Conservation (phyloP, 2,888 invertebrate species). For the Ditylenchus weischeri region DNA sequence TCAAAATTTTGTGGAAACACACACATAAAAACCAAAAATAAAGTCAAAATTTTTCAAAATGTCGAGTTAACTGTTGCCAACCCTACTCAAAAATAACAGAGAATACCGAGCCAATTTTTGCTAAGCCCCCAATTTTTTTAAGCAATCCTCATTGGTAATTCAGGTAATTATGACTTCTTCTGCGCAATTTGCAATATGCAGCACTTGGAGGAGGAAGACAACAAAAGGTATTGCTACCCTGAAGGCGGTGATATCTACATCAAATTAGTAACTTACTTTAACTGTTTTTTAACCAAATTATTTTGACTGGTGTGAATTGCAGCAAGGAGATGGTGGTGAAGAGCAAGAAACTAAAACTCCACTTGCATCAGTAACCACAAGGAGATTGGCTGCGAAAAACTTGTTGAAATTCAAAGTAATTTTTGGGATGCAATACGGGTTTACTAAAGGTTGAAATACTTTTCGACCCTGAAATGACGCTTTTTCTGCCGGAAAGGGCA, state of each 20-base stretch:
- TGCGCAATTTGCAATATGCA: constrained; percentile 33
- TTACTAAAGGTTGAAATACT: too few species aligned
- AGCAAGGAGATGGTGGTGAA: constrained; percentile 34
- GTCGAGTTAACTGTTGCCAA: too few species aligned
- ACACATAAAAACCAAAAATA: too few species aligned
- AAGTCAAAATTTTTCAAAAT: too few species aligned
- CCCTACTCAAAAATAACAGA: too few species aligned
- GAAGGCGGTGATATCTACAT: constrained; percentile 44
- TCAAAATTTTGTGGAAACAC: too few species aligned
- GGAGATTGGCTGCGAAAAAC: constrained; percentile 30
- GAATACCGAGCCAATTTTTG: too few species aligned
- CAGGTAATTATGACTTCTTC: constrained; percentile 14
- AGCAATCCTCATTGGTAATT: not conserved
- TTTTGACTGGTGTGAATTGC: constrained; percentile 17
- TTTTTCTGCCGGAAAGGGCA: too few species aligned
- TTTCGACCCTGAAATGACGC: too few species aligned
- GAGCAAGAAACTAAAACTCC: constrained; percentile 13
- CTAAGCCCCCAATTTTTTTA: too few species aligned
- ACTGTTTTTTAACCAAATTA: not conserved
- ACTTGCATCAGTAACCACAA: constrained; percentile 17
- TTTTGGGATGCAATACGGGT: too few species aligned
- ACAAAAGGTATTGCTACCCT: constrained; percentile 33
- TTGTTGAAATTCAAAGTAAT: constrained; percentile 26
- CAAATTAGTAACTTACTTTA: constrained; percentile 38
- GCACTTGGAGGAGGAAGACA: constrained; percentile 14